Evolutionary conservation across 2,113 vertebrate species (phyloP), one percentile per base, ranked within the genome.

Genomic region (Coregonus clupeaformis): DNA sequence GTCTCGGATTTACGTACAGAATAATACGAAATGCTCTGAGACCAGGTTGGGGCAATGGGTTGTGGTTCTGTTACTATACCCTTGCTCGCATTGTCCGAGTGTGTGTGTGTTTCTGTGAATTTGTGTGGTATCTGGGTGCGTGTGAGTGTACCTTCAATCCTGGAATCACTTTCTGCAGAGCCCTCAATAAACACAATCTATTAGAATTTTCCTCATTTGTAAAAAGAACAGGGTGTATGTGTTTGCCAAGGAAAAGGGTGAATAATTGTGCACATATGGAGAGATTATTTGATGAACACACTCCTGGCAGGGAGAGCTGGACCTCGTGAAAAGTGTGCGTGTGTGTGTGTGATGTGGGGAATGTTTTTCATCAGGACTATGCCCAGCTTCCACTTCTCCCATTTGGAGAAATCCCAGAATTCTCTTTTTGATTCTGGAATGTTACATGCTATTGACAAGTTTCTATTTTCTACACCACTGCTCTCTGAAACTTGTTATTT

Each of bases 201-300:
- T 69, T 66, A 57, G 29, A 29, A 62, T 7, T 2, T 16, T 62
- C 47, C 65, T n/a, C n/a, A n/a, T 52, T 29, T 57, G 22, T 64
- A 69, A 47, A 49, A 63, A 73, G 32, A 45, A 74, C 47, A 60
- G 68, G 47, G 59, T 65, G 16, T 42, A 45, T 25, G n/a, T 78
- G 75, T 68, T 64, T 78, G 77, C 72, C 81, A 81, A 69, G 57
- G 25, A 79, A 69, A 47, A 75, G 73, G 55, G 67, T 69, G 13
- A 68, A 24, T 79, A 74, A 83, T 77, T 18, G 67, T 62, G 67
- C 74, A 32, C 72, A 74, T 76, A 67, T 84, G 79, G 68, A 76
- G 71, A 76, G 64, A 80, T 77, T 68, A 80, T 81, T 77, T 69
- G 67, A 71, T 64, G 47, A 67, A 29, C 70, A 29, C 63, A 11